These are phyloP conservation scores for Drosophila dives DNA, from an alignment of 2,888 invertebrate genomes.

Conservation along the genomic window DNA sequence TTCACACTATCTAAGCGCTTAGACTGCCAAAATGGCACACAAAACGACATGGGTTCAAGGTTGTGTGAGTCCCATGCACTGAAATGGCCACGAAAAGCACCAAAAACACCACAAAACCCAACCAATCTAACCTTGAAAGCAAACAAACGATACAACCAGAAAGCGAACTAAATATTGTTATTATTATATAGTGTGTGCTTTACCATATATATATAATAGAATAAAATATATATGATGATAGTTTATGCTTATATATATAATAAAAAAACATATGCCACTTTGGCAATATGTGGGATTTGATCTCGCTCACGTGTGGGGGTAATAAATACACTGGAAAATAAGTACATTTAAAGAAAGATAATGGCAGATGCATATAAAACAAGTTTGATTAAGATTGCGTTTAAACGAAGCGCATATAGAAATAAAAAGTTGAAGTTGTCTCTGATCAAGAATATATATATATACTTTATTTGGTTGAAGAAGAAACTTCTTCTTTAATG, in stretches of 20 bases:
- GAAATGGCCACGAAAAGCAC: slow-evolving; percentile 7
- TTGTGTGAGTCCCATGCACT: slow-evolving; percentile 31
- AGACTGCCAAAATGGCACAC: slow-evolving; percentile 6
- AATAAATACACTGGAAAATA: slow-evolving; percentile 17
- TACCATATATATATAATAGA: not conserved
- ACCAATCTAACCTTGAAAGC: slow-evolving; percentile 37
- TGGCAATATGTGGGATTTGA: not conserved
- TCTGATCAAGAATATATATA: too few relatives aligned
- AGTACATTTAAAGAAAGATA: not conserved
- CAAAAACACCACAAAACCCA: slow-evolving; percentile 4
- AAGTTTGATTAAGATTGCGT: not conserved
- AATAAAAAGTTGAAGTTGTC: too few relatives aligned
- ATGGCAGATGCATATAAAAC: not conserved
- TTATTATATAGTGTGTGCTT: not conserved
- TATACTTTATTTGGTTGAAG: too few relatives aligned
- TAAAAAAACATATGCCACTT: not conserved
- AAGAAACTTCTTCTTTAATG: too few relatives aligned
- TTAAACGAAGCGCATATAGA: too few relatives aligned
- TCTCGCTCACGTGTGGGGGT: slow-evolving; percentile 32
- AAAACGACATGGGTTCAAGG: slow-evolving; percentile 36
- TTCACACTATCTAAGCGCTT: slow-evolving; percentile 6
- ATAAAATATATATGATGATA: not conserved
- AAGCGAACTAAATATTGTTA: not conserved
- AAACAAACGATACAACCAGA: slow-evolving; percentile 20
- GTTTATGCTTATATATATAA: not conserved